Evolutionary conservation across 37 sponge, comb jelly and placozoan genomes (phyloP).

Genomic region (Cliona cf. orientalis): DNA sequence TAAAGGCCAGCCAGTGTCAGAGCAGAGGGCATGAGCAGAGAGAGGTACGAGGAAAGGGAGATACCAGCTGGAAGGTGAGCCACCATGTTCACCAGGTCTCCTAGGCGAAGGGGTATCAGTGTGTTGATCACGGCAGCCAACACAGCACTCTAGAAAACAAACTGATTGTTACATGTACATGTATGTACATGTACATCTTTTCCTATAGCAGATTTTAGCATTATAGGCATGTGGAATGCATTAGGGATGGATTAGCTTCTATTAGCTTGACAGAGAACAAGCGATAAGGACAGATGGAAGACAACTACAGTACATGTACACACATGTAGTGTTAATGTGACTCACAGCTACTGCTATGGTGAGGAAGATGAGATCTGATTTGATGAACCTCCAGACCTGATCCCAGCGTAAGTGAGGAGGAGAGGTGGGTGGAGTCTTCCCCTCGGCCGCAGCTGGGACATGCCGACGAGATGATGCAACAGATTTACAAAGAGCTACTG

Average conservation of each 20-base stretch:
- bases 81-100: slow-evolving; percentile 67
- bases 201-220: no score
- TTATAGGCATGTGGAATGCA: no score
- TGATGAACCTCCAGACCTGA: slow-evolving; percentile 35
- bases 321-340: neutral
- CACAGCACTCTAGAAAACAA: slow-evolving; percentile 63
- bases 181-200: neutral
- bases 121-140: slow-evolving; percentile 73
- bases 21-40: slow-evolving; percentile 29
- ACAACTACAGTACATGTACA: neutral
- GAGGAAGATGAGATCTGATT: slow-evolving; percentile 43
- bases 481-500: slow-evolving; percentile 3
- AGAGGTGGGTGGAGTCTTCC: slow-evolving; percentile 2
- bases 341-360: slow-evolving; percentile 65
- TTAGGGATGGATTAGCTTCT: neutral
- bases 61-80: slow-evolving; percentile 43
- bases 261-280: neutral
- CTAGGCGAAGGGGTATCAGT: slow-evolving; percentile 69
- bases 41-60: slow-evolving; percentile 26
- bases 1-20: slow-evolving; percentile 35
- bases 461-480: neutral
- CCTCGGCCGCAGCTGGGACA: neutral
- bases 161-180: neutral
- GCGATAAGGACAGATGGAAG: neutral
- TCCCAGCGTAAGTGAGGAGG: slow-evolving; percentile 51